Evolutionary conservation across 1,140 invertebrate genomes (phyloP), one percentile per base, ranked within the genome.

Genomic region (Pentalonia nigronervosa): DNA sequence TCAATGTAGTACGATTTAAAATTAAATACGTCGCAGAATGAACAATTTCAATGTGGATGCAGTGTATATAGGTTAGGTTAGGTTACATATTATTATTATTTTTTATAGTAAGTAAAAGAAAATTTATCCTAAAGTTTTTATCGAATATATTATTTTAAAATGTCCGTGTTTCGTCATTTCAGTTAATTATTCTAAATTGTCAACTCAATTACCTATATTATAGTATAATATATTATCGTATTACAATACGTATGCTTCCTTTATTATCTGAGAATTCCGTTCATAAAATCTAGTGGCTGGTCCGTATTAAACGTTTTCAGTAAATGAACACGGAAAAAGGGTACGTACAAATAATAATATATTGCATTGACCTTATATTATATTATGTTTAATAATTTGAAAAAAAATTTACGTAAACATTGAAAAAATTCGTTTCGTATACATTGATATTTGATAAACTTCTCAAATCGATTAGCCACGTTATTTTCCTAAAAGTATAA

Each of bases 401-500:
- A 48, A 34, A 36, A 20, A 48, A 50, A 50, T 87, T 0, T 30
- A 87, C 47, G 17, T 47, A 34, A 50, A 87, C 86, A 47, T 87
- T 48, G 2, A 47, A n/a, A 21, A 25, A n/a, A 87, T 34, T 48
- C 7, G 20, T 87, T 48, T n/a, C 50, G 14, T 25, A 36, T 30
- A 84, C 45, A 47, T 89, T 53, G 20, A 45, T 89, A 89, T 36
- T 89, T 56, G 50, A 89, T 89, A 17, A 56, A 41, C 36, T 89
- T 89, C 34, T 25, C 21, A 56, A 41, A 56, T 89, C 50, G 34
- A 56, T 89, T 41, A 56, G 34, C 34, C 88, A 89, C 88, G 34
- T 89, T 56, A 89, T 89, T 89, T 48, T 7, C 8, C 23, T 25
- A 89, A 56, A 89, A 89, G 23, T 56, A 25, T 89, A 89, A 89